These are phyloP conservation scores for Alectoris magna DNA, from an alignment of 2,797 vertebrate genomes.

Conservation along the genomic window DNA sequence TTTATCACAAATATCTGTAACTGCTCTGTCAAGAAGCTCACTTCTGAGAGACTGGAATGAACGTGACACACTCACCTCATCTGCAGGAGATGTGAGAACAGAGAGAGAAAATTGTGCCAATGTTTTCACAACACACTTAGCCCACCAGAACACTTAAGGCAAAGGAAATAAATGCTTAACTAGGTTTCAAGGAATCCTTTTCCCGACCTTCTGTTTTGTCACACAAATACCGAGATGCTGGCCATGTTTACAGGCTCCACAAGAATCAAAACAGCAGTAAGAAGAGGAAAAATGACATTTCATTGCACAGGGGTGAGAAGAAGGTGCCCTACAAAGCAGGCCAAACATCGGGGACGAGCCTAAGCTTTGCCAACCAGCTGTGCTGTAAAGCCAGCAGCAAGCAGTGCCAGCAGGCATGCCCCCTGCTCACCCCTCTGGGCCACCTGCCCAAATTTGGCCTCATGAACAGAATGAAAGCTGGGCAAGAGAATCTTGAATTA, in stretches of 20 bases:
- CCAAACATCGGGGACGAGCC: background rate
- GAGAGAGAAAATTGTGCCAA: background rate
- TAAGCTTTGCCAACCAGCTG: background rate
- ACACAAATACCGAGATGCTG: background rate
- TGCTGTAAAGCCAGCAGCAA: background rate
- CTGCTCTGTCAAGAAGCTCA: background rate
- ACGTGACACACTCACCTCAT: background rate
- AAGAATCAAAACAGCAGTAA: background rate
- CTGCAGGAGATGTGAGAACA: background rate
- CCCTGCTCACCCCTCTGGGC: background rate
- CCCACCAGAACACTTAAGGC: background rate
- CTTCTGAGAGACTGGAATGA: background rate
- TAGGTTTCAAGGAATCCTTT: background rate
- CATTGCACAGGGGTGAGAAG: background rate
- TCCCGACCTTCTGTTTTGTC: background rate
- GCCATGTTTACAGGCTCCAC: background rate
- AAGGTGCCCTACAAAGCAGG: background rate
- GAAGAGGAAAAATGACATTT: background rate
- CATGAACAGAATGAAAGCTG: background rate
- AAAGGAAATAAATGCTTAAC: fast-evolving
- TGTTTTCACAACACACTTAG: background rate
- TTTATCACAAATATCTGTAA: background rate
- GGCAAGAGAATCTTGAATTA: background rate
- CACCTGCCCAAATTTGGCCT: background rate
- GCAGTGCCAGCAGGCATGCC: background rate